Evolutionary conservation across 2,113 vertebrate genomes (phyloP).

Genomic region (Hippocampus abdominalis): DNA sequence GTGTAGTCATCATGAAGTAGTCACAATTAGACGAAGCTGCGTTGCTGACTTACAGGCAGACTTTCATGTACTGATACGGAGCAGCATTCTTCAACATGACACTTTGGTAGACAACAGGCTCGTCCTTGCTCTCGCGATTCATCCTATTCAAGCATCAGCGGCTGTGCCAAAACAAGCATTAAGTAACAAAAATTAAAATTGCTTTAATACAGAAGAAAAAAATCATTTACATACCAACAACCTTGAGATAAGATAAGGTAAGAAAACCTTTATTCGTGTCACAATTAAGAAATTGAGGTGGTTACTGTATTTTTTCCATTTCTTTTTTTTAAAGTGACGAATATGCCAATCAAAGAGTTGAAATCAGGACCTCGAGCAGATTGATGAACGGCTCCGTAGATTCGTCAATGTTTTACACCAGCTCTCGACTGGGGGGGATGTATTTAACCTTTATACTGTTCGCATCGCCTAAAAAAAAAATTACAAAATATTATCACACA

Average conservation of each 20-base stretch:
- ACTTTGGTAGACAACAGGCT: slow-evolving; percentile 66
- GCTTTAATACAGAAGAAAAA: not conserved
- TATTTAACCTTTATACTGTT: not conserved
- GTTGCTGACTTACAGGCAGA: slow-evolving; percentile 77
- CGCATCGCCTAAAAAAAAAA: not conserved
- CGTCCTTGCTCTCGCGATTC: slow-evolving; percentile 40
- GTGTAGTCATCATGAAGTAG: not conserved
- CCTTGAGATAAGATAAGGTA: no score
- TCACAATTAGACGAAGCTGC: not conserved
- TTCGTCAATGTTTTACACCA: not conserved
- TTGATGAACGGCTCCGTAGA: not conserved
- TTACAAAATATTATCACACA: not conserved
- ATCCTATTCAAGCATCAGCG: slow-evolving; percentile 39
- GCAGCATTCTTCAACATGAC: slow-evolving; percentile 75
- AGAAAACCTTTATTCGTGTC: no score
- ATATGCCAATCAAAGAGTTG: not conserved
- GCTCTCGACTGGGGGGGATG: not conserved
- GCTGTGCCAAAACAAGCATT: not conserved
- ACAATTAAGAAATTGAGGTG: no score
- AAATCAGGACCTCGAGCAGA: not conserved
- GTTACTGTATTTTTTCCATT: not conserved
- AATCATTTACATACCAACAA: no score
- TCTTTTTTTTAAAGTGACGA: not conserved
- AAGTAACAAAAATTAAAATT: not conserved
- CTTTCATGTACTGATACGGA: slow-evolving; percentile 81